Evolutionary conservation across 2,797 vertebrate genomes (phyloP), one percentile per base, ranked within the genome.

Genomic region (Enteromius mattozi): DNA sequence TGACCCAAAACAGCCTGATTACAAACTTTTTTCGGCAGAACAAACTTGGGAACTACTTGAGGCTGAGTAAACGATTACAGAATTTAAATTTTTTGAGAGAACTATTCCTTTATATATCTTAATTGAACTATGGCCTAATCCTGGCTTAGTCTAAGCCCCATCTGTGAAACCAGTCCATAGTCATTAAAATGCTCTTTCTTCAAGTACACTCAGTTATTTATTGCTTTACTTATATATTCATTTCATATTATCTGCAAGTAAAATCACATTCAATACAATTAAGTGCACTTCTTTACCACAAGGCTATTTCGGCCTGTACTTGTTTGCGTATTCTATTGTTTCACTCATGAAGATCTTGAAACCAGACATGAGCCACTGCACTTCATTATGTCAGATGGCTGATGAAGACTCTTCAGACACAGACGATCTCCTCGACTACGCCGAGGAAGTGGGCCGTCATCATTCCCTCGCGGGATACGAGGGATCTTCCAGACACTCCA

Each of bases 321-420:
- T 30, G 27, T 14, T 63, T 65, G 61, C 13, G 30, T 65, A 9
- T 33, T 65, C 30, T 33, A 1, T 65, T 63, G 61, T 30, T 17
- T 65, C 3, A 24, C 56, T 51, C 17, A 33, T 21, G 14, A 71
- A 16, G 16, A 51, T 51, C 49, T 51, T 51, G 14, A 24, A 45
- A 16, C n/a, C 69, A 81, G 19, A 9, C 14, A 14, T 78, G 42
- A 70, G 65, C 56, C 1, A 6, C 47, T 45, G 78, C 45, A 49
- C 49, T 2, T 71, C 12, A 82, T 77, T 86, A 71, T 21, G 80
- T 86, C 19, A 86, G 80, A 54, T 74, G 40, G 81, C 80, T 24
- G 77, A 90, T 16, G 88, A 86, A 0, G 72, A 84, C 42, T 87
- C 85, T 40, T 90, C 90, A 56, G 88, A 90, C 72, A 86, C 85